A percentile compares a stretch with the other conserved stretches of the same genome.
These are phyloP conservation scores for Andrena cerasifolii DNA, from an alignment of 1,140 invertebrate genomes.

Conservation along the genomic window DNA sequence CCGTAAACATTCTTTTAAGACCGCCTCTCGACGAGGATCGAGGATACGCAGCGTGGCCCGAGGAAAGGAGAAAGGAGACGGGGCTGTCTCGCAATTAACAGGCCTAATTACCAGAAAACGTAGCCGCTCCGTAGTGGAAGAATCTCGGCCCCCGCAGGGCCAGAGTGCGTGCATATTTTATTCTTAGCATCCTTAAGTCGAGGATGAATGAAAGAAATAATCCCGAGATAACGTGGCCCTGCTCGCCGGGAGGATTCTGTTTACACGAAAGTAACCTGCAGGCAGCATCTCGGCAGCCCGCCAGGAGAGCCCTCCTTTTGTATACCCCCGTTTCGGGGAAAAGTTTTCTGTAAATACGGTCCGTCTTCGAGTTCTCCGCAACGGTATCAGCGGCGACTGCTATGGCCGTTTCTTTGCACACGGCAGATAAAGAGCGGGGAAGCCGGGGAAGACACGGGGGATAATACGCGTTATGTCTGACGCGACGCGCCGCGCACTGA, in stretches of 20 bases:
- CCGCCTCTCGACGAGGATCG: constrained; percentile 38
- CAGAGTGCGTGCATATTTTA: constrained; percentile 72
- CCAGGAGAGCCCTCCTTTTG: constrained; percentile 31
- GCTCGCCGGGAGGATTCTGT: constrained; percentile 45
- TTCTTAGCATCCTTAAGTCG: constrained; percentile 71
- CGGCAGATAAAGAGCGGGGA: constrained; percentile 58
- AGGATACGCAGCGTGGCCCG: constrained; percentile 5
- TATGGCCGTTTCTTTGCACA: constrained; percentile 54
- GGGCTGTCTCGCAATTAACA: constrained; percentile 71
- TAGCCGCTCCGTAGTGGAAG: constrained; percentile 50
- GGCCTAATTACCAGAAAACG: constrained; percentile 73
- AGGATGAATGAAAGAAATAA: constrained; percentile 65
- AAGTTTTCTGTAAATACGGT: constrained; percentile 63
- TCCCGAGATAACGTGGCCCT: constrained; percentile 62
- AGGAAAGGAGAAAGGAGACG: constrained; percentile 22
- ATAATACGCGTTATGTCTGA: constrained; percentile 16
- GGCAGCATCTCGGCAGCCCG: constrained; percentile 45
- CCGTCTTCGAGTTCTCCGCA: constrained; percentile 46
- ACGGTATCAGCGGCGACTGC: constrained; percentile 31
- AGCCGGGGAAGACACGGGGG: constrained; percentile 18
- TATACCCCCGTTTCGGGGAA: constrained; percentile 41
- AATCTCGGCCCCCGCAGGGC: constrained; percentile 41
- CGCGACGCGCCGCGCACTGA: constrained; percentile 2
- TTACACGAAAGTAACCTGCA: constrained; percentile 65
- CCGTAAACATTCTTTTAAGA: constrained; percentile 72